A percentile compares a stretch with the other conserved stretches of the same genome.
Evolutionary conservation across 2,888 invertebrate genomes (phyloP).

Genomic region (Brenthis ino): DNA sequence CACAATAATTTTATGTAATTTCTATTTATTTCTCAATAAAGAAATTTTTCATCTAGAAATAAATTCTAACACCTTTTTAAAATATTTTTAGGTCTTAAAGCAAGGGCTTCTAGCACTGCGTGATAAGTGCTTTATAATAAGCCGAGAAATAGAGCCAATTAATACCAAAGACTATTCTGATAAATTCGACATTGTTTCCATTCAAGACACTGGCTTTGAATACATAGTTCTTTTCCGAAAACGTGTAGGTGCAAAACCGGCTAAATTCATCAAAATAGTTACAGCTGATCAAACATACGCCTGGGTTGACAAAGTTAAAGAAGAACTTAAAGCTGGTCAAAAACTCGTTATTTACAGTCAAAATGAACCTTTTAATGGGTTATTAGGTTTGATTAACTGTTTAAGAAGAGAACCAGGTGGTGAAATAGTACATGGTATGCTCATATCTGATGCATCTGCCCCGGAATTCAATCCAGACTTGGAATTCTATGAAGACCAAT

Average conservation of each 20-base stretch:
- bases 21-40: not conserved
- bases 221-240: slow-evolving; percentile 80
- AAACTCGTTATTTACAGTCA: slow-evolving; percentile 86
- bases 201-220: slow-evolving; percentile 76
- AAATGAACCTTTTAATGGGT: slow-evolving; percentile 87
- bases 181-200: slow-evolving; percentile 74
- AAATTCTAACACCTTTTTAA: not conserved
- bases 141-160: slow-evolving; percentile 80
- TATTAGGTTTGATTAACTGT: slow-evolving; percentile 95
- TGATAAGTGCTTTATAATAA: slow-evolving; percentile 83
- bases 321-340: slow-evolving; percentile 66
- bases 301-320: slow-evolving; percentile 80
- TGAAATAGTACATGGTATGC: slow-evolving; percentile 82
- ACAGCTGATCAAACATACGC: slow-evolving; percentile 64
- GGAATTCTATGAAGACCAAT: slow-evolving; percentile 85
- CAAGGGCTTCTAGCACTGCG: slow-evolving; percentile 74
- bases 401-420: slow-evolving; percentile 91
- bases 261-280: slow-evolving; percentile 72
- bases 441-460: slow-evolving; percentile 84
- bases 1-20: not conserved
- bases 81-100: slow-evolving; percentile 61
- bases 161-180: slow-evolving; percentile 66
- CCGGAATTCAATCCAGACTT: slow-evolving; percentile 85
- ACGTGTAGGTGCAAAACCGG: slow-evolving; percentile 66
- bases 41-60: not conserved